phyloP scores from a whole-genome alignment of 2,113 vertebrate species.

The Aviceda subcristata region DNA sequence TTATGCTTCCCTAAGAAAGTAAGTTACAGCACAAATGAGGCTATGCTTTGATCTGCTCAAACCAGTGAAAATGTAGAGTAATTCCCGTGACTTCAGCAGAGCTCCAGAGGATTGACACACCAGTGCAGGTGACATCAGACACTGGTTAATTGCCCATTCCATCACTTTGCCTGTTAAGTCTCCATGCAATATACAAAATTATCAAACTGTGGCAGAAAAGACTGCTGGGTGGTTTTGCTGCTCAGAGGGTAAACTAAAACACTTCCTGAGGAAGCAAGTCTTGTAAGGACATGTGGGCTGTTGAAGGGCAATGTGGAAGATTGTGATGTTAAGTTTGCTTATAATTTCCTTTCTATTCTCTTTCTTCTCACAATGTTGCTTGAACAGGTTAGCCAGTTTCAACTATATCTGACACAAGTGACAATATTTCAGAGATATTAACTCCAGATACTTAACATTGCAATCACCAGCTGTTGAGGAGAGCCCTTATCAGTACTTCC shows the following conservation, averaged over 20 bases:
- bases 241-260: not conserved
- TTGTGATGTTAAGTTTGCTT: not conserved
- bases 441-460: not conserved
- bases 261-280: not conserved
- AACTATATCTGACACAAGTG: not conserved
- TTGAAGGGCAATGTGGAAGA: not conserved
- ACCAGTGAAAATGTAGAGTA: not conserved
- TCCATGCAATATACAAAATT: not conserved
- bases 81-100: not conserved
- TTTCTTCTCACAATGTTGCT: not conserved
- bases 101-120: not conserved
- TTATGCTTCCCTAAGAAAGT: not conserved
- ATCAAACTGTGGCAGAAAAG: not conserved
- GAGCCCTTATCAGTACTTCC: not conserved
- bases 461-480: not conserved
- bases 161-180: not conserved
- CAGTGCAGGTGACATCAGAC: not conserved
- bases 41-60: not conserved
- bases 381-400: not conserved
- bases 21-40: not conserved
- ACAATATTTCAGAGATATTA: not conserved
- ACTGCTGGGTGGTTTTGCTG: not conserved
- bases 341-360: not conserved
- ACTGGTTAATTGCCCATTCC: not conserved
- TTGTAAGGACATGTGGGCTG: not conserved